These are phyloP conservation scores for Drosophila greeni DNA, from an alignment of 2,888 invertebrate species.

Conservation along the genomic window DNA sequence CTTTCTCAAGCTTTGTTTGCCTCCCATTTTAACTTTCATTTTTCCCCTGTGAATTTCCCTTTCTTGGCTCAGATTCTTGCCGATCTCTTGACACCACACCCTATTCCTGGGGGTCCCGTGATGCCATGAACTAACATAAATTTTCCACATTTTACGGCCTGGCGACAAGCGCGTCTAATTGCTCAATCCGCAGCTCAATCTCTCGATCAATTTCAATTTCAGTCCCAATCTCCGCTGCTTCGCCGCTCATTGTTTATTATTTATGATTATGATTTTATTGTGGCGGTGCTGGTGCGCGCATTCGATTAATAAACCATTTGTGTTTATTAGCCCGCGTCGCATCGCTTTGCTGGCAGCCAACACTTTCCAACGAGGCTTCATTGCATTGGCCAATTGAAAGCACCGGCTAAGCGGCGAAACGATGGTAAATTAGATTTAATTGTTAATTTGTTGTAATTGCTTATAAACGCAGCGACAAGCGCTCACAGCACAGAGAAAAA, in stretches of 20 bases:
- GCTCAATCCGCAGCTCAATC: conserved; percentile 49
- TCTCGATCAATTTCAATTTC: conserved; percentile 21
- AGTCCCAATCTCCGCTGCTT: conserved; percentile 31
- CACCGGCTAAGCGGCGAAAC: conserved; percentile 22
- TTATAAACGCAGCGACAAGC: conserved; percentile 51
- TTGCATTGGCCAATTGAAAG: conserved; percentile 45
- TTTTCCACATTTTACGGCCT: conserved; percentile 35
- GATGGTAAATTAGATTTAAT: conserved; percentile 54
- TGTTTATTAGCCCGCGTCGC: conserved; percentile 62
- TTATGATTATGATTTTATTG: conserved; percentile 45
- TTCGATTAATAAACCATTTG: conserved; percentile 68
- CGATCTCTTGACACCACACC: background rate
- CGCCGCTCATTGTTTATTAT: conserved; percentile 40
- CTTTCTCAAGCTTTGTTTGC: conserved; percentile 4
- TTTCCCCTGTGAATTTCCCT: conserved; percentile 12
- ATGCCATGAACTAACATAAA: conserved; percentile 47
- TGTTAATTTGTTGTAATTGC: conserved; percentile 58
- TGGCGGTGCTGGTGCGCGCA: conserved; percentile 33
- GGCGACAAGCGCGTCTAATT: conserved; percentile 59
- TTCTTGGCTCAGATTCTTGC: conserved; percentile 11
- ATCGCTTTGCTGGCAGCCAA: conserved; percentile 45
- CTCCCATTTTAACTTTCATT: conserved; percentile 2
- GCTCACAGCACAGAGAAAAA: conserved; percentile 15
- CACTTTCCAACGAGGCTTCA: conserved; percentile 51
- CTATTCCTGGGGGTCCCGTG: conserved; percentile 26